Base-by-base conservation (phyloP, 2,888 invertebrate genomes). In the Orchesellides sinensis region DNA sequence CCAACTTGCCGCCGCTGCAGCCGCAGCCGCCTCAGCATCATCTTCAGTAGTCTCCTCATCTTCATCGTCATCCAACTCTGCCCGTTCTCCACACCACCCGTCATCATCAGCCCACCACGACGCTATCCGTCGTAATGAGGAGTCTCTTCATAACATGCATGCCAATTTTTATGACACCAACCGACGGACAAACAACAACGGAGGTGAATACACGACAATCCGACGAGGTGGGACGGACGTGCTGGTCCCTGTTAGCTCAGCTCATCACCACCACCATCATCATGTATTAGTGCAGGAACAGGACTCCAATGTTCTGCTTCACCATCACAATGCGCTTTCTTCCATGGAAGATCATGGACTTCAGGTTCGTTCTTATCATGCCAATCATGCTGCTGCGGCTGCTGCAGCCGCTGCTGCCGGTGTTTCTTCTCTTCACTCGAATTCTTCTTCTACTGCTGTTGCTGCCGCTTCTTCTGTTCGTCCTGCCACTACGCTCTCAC, bases 281-380 rank as follows among this genome's bases (percentile, higher is more conserved):
- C 92, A 92, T 89, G 91, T 91, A 88, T 91, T 89, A 85, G 91
- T 89, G 90, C 91, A 90, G 89, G 89, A 92, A 86, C 95, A 96
- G 88, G 93, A 94, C 89, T 93, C 96, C 83, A 91, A 96, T 86
- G 94, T 94, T 45, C 35, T 80, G 29, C 3, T 80, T 23, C 72
- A 80, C 66, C 90, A 96, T 69, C 96, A 96, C 89, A 95, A 95
- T 90, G 95, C 95, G n/a, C 91, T 96, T 75, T 93, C 80, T 5
- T 65, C 94, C 1, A 93, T 94, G 90, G 93, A 93, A 91, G 94
- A 91, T 89, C 80, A 80, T 52, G 80, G 80, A 21, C 70, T 80
- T 3, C 80, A 80, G 80, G 80, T 80, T 80, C 72, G 80, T 72
- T 72, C 72, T 80, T 80, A 80, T 80, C 80, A 80, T 68, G 75